These are phyloP conservation scores for Campoletis sonorensis DNA, from an alignment of 1,140 invertebrate species.

Conservation along the genomic window DNA sequence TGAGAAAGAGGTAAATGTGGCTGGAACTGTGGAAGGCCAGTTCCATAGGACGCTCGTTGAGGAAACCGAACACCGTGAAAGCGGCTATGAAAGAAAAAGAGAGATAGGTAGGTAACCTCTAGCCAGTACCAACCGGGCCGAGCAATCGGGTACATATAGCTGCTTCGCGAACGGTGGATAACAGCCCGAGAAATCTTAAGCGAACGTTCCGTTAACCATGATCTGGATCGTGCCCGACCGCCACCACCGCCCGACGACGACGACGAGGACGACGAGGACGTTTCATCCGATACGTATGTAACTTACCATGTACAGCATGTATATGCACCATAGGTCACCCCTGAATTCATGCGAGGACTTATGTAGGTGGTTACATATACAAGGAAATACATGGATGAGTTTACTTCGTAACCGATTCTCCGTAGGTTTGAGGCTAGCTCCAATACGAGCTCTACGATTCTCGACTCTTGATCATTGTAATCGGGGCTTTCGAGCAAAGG, in stretches of 20 bases:
- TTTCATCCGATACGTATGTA: conserved; percentile 42
- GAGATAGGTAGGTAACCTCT: conserved; percentile 18
- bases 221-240: conserved; percentile 56
- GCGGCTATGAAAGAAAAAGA: conserved; percentile 4
- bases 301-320: conserved; percentile 26
- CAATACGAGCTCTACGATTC: conserved; percentile 24
- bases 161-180: conserved; percentile 55
- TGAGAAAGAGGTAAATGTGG: conserved; percentile 23
- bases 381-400: conserved; percentile 10
- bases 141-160: conserved; percentile 20
- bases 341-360: conserved; percentile 27
- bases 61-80: conserved; percentile 60
- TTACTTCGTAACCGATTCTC: neutral
- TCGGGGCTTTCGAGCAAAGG: neutral
- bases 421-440: conserved; percentile 21
- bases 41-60: conserved; percentile 32
- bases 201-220: conserved; percentile 63
- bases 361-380: conserved; percentile 24
- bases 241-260: conserved; percentile 41
- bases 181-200: conserved; percentile 57
- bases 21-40: neutral
- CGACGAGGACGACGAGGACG: conserved; percentile 33
- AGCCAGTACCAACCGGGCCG: neutral
- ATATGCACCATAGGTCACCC: neutral
- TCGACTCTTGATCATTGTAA: conserved; percentile 14